Evolutionary conservation across 1,140 invertebrate genomes (phyloP).

Genomic region (Lamellibrachia luymesi): DNA sequence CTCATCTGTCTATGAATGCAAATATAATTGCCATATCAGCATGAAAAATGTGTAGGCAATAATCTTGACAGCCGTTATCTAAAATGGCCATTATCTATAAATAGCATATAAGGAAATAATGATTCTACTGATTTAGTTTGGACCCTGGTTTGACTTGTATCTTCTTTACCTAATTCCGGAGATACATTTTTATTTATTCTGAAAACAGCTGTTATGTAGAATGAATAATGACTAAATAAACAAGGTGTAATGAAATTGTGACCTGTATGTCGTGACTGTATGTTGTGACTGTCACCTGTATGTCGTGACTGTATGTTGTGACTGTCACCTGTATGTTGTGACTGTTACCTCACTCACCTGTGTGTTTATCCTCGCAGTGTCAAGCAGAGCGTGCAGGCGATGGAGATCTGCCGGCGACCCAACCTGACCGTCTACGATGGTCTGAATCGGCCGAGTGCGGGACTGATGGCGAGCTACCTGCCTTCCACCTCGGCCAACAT

Average conservation of each 20-base stretch:
- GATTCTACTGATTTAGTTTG: background rate
- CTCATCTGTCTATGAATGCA: background rate
- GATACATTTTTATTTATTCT: background rate
- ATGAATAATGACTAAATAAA: background rate
- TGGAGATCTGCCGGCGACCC: slow-evolving; percentile 53
- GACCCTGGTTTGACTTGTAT: background rate
- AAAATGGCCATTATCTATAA: background rate
- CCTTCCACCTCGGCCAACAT: slow-evolving; percentile 78
- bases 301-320: background rate
- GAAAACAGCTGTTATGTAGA: background rate
- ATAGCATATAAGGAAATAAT: background rate
- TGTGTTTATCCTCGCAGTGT: slow-evolving; percentile 38
- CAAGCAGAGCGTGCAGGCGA: slow-evolving; percentile 54
- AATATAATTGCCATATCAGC: background rate
- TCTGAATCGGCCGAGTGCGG: slow-evolving; percentile 36
- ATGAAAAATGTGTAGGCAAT: background rate
- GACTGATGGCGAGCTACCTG: slow-evolving; percentile 65
- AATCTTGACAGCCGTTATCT: too few relatives aligned
- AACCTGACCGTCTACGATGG: slow-evolving; percentile 47
- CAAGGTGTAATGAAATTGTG: background rate
- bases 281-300: background rate
- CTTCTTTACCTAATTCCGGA: background rate
- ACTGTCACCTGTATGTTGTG: background rate
- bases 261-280: background rate
- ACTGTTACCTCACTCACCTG: background rate